Percentiles rank a stretch among this genome's conserved stretches.
These are phyloP conservation scores for Drosophila aff. DNA, from an alignment of 1,140 invertebrate genomes.

Conservation along the genomic window DNA sequence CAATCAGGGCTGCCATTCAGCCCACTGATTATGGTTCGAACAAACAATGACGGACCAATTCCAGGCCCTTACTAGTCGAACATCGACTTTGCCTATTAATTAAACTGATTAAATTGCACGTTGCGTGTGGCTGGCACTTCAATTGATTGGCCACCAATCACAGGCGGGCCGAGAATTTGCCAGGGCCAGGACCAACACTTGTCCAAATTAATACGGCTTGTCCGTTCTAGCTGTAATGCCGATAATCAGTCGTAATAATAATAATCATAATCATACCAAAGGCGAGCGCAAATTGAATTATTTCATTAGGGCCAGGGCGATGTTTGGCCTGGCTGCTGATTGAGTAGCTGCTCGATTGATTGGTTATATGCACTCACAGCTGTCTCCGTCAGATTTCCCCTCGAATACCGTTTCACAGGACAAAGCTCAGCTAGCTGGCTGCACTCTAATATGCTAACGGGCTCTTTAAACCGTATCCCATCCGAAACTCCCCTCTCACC, in stretches of 20 bases:
- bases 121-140: constrained; percentile 33
- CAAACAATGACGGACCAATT: constrained; percentile 56
- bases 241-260: constrained; percentile 54
- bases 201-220: constrained; percentile 52
- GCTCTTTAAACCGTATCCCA: constrained; percentile 14
- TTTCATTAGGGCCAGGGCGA: constrained; percentile 45
- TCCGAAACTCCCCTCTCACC: background rate
- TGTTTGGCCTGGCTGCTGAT: constrained; percentile 41
- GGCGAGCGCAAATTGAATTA: constrained; percentile 67
- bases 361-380: constrained; percentile 1
- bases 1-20: constrained; percentile 53
- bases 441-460: constrained; percentile 40
- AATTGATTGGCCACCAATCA: constrained; percentile 48
- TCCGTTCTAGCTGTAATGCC: constrained; percentile 33
- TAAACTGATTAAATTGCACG: constrained; percentile 76
- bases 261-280: constrained; percentile 61
- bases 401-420: background rate
- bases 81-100: constrained; percentile 65
- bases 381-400: constrained; percentile 2
- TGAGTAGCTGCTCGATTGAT: constrained; percentile 43
- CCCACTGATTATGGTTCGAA: constrained; percentile 24
- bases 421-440: constrained; percentile 25
- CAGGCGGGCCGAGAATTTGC: constrained; percentile 4
- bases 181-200: constrained; percentile 24
- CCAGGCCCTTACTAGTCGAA: background rate